These are phyloP conservation scores for Stegodyphus dumicola DNA, from an alignment of 1,140 invertebrate species.

Conservation along the genomic window DNA sequence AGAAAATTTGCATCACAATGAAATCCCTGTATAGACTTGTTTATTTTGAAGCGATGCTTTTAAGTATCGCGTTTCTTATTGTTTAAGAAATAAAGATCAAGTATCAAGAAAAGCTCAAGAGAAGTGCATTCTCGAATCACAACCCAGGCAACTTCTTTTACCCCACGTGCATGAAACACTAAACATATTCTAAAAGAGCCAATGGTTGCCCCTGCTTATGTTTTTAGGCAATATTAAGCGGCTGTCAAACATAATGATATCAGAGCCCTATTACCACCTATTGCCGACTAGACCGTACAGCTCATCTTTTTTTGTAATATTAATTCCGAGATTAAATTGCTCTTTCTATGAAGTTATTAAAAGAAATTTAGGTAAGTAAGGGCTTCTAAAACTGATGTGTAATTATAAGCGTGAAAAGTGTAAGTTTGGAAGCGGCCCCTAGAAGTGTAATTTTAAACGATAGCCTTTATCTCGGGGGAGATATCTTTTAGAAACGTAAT, in stretches of 20 bases:
- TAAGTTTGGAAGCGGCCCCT: constrained; percentile 43
- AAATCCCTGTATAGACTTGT: constrained; percentile 50
- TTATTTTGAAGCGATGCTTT: constrained; percentile 56
- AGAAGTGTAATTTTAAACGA: constrained; percentile 48
- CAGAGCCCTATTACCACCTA: too few species aligned
- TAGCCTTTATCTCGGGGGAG: constrained; percentile 52
- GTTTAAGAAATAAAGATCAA: constrained; percentile 36
- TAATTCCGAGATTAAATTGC: too few species aligned
- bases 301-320: too few species aligned
- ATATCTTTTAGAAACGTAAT: constrained; percentile 57
- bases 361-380: too few species aligned
- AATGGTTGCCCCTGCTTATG: too few species aligned
- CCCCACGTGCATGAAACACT: too few species aligned
- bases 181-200: too few species aligned
- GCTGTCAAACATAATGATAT: too few species aligned
- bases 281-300: too few species aligned
- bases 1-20: constrained; percentile 59
- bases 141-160: background rate
- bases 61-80: constrained; percentile 39
- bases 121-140: background rate
- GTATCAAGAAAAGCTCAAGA: constrained; percentile 20
- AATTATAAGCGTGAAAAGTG: background rate
- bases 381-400: too few species aligned
- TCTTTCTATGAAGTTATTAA: too few species aligned
- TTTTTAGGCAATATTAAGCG: too few species aligned